phyloP scores from a whole-genome alignment of 2,113 vertebrate genomes.

The Collichthys lucidus region DNA sequence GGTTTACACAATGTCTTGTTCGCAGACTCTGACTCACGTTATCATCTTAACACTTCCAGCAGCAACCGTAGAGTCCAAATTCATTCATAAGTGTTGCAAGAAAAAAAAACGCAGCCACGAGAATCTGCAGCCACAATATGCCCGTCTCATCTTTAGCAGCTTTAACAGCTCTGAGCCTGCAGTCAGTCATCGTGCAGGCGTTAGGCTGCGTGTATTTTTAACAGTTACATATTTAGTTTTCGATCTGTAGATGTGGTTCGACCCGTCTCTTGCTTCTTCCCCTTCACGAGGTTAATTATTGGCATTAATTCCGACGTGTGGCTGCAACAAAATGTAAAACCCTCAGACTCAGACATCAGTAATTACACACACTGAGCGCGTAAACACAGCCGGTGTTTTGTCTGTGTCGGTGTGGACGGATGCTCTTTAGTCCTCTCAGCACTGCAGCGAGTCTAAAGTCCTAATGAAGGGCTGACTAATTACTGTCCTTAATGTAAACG shows the following conservation, averaged over 20 bases:
- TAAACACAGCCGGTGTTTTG: conserved; percentile 17
- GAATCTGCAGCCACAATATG: too few relatives aligned
- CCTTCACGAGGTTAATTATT: too few relatives aligned
- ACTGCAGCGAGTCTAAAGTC: conserved; percentile 34
- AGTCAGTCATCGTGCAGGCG: too few relatives aligned
- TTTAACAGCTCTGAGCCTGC: too few relatives aligned
- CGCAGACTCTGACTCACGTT: background rate
- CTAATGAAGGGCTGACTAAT: conserved; percentile 58
- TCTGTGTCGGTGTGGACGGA: conserved; percentile 32
- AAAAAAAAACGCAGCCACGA: too few relatives aligned
- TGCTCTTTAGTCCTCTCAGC: conserved; percentile 38
- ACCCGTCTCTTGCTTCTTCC: too few relatives aligned
- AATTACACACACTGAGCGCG: background rate
- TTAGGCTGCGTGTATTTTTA: too few relatives aligned
- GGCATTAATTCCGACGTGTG: too few relatives aligned
- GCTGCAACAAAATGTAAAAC: background rate
- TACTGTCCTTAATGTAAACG: conserved; percentile 66
- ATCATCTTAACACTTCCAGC: background rate
- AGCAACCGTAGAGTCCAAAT: background rate
- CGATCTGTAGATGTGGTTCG: too few relatives aligned
- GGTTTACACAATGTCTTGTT: background rate
- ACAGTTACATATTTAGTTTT: too few relatives aligned
- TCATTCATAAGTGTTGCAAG: too few relatives aligned
- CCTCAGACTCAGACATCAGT: background rate
- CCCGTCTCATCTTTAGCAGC: too few relatives aligned